Percentiles rank a stretch among this genome's conserved stretches.
Evolutionary conservation across 2,113 vertebrate genomes (phyloP).

Genomic region (Pseudolaguvia tuberculata): DNA sequence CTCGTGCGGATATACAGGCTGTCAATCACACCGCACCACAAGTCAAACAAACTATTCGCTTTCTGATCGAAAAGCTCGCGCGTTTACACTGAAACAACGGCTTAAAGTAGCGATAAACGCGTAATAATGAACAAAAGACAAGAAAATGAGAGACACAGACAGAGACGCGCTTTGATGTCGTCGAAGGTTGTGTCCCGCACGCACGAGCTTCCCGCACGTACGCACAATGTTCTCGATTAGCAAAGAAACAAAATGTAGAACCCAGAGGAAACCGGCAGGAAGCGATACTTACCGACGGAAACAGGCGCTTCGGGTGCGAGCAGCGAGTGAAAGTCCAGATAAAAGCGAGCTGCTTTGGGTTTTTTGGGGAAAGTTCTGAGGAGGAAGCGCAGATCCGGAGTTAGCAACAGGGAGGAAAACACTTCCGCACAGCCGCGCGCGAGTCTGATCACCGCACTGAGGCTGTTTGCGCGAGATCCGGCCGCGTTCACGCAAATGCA

Average conservation of each 20-base stretch:
- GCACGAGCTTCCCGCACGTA: not conserved
- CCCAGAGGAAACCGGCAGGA: rapidly evolving
- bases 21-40: slow-evolving; percentile 58
- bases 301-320: not conserved
- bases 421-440: slow-evolving; percentile 71
- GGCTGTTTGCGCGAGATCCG: slow-evolving; percentile 52
- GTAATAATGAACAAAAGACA: not conserved
- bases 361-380: not conserved
- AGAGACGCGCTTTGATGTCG: not conserved
- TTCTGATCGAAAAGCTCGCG: not conserved
- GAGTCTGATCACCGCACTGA: slow-evolving; percentile 57
- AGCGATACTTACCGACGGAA: not conserved
- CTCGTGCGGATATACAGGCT: slow-evolving; percentile 53
- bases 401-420: slow-evolving; percentile 58
- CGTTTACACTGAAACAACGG: not conserved
- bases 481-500: slow-evolving; percentile 60
- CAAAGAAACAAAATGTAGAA: not conserved
- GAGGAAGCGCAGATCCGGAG: slow-evolving; percentile 42
- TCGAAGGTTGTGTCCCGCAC: not conserved
- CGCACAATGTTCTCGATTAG: not conserved
- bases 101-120: not conserved
- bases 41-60: slow-evolving; percentile 40
- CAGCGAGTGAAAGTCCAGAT: not conserved
- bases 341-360: too few relatives aligned
- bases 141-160: not conserved